Evolutionary conservation across 30 jellyfish, hydroid and myxozoan species (phyloP).

Genomic region (Pseudorhiza aurosa): DNA sequence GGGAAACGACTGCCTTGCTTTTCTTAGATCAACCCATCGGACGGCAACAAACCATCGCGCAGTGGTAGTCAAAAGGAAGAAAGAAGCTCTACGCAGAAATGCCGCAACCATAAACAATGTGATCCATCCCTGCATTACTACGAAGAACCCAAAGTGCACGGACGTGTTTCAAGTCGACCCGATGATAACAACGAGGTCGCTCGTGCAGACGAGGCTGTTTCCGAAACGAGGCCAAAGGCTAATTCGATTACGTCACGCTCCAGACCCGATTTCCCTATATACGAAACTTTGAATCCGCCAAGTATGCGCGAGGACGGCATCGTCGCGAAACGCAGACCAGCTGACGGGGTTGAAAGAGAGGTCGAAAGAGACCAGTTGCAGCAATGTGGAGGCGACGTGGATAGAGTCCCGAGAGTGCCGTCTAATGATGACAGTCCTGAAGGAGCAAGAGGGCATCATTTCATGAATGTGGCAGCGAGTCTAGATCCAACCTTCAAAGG

Average conservation of each 20-base stretch:
- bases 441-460: conserved; percentile 7
- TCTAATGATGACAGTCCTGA: neutral
- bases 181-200: neutral
- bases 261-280: neutral
- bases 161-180: neutral
- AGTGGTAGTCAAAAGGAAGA: neutral
- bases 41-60: neutral
- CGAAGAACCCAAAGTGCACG: neutral
- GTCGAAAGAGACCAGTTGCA: neutral
- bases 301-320: neutral
- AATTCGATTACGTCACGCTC: neutral
- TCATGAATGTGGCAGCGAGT: conserved; percentile 63
- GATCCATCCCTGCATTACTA: conserved; percentile 11
- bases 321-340: neutral
- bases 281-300: conserved; percentile 1
- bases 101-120: neutral
- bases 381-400: neutral
- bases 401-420: neutral
- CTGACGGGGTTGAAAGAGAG: neutral
- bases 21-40: no score
- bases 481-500: conserved; percentile 71
- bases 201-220: neutral
- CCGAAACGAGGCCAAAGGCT: conserved; percentile 3
- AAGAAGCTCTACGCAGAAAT: neutral
- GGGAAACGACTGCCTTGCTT: no score